Evolutionary conservation across 2,113 vertebrate species (phyloP), one percentile per base, ranked within the genome.

Genomic region (Accipiter virgatus): DNA sequence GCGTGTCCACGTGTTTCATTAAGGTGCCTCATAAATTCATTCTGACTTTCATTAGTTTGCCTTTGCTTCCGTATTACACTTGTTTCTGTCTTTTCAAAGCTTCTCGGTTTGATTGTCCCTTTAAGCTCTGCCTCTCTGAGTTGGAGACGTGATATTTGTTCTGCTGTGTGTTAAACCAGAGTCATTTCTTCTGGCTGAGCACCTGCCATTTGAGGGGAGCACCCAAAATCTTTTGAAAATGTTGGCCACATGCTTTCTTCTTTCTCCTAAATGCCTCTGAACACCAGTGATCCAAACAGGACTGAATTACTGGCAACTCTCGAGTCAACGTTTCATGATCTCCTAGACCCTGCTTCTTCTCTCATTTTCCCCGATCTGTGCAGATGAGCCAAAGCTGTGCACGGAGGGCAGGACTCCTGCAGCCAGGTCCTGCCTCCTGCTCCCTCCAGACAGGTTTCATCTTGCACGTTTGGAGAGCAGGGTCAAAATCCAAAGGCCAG

Each of bases 31-130:
- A 36, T 96, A 93, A 96, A 96, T 91, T 89, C 93, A 61, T 83
- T 34, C 84, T 93, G 93, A 94, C 90, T 91, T 96, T 95, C 91
- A 95, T 73, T 53, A 81, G 90, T 86, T 94, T 84, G 90, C 59
- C 63, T 91, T 88, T 11, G 81, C 96, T 81, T 59, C 94, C 4
- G 17, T 59, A 27, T 72, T 89, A 81, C 87, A 42, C 88, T 91
- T 38, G 27, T 84, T 68, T 47, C 90, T 93, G 88, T 59, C 93
- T 83, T 83, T 89, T 58, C 90, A 86, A 77, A 86, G 72, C 56
- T 15, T 72, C 56, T 86, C 32, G 1, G 38, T 31, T 65, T 32
- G 71, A 52, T 84, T 86, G 36, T 42, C 25, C 66, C 66, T 75
- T 50, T 29, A 66, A 58, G 79, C 65, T 87, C 77, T 59, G 58